phyloP scores from a whole-genome alignment of 1,140 invertebrate species.

The Homarus americanus region DNA sequence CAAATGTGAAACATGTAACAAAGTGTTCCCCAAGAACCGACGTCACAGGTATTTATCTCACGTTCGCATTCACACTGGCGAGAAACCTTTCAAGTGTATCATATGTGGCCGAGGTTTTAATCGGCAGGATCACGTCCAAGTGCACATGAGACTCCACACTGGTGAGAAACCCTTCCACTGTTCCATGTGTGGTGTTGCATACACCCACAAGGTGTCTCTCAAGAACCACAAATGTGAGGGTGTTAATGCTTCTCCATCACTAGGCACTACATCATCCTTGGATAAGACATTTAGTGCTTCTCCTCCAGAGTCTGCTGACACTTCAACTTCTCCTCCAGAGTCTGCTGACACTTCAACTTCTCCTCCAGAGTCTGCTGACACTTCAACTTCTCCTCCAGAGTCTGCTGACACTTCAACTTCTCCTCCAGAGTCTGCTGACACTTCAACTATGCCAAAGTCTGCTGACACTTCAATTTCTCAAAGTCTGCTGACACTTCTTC shows the following conservation, averaged over 20 bases:
- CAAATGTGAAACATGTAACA: conserved; percentile 27
- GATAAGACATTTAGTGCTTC: neutral
- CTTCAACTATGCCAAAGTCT: no score
- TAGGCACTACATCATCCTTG: neutral
- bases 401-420: no score
- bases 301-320: neutral
- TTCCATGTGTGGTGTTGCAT: conserved; percentile 20
- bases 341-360: no score
- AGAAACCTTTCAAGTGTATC: conserved; percentile 44
- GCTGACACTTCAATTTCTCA: no score
- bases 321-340: no score
- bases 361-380: no score
- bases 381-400: no score
- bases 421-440: no score
- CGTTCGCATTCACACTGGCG: conserved; percentile 46
- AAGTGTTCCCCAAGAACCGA: conserved; percentile 28
- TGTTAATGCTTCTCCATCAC: neutral
- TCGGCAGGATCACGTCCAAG: conserved; percentile 57
- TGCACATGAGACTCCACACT: conserved; percentile 63
- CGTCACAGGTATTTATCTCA: conserved; percentile 54
- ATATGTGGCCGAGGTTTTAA: conserved; percentile 51
- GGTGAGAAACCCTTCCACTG: conserved; percentile 51
- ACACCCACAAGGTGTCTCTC: conserved; percentile 47
- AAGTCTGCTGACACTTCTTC: no score
- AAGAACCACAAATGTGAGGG: conserved; percentile 33